Conservation (phyloP, 2,888 invertebrate genomes). For the Lepidocyrtoides sp. region DNA sequence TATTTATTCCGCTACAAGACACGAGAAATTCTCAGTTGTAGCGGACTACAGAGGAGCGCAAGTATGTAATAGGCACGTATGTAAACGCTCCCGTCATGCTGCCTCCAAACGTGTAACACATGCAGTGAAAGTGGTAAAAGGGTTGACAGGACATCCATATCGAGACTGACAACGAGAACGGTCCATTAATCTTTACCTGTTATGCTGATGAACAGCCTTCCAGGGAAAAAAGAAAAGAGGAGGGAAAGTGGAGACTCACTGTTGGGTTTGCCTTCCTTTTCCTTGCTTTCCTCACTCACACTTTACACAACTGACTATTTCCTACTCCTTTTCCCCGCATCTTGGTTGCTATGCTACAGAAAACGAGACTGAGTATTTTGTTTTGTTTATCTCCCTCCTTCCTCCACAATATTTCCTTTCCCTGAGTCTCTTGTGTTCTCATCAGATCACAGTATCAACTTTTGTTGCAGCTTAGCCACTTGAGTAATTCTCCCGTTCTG, state of each 20-base stretch:
- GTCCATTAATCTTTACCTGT: slow-evolving; percentile 81
- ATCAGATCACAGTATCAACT: slow-evolving; percentile 32
- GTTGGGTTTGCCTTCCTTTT: slow-evolving; percentile 57
- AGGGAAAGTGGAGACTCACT: slow-evolving; percentile 28
- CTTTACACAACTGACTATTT: no score
- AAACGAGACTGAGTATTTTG: slow-evolving; percentile 20
- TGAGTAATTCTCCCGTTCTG: slow-evolving; percentile 74
- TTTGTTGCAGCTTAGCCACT: slow-evolving; percentile 74
- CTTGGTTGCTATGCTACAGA: background rate
- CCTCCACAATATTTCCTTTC: slow-evolving; percentile 29
- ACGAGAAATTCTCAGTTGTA: background rate
- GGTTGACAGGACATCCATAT: slow-evolving; percentile 80
- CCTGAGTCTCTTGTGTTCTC: background rate
- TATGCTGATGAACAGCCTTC: slow-evolving; percentile 74
- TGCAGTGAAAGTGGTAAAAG: slow-evolving; percentile 67
- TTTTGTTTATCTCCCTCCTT: background rate
- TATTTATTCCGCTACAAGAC: background rate
- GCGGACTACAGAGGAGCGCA: background rate
- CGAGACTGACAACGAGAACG: slow-evolving; percentile 79
- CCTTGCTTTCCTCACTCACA: slow-evolving; percentile 11
- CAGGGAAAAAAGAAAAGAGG: slow-evolving; percentile 50
- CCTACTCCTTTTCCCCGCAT: background rate
- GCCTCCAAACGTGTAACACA: slow-evolving; percentile 32
- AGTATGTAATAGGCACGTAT: background rate
- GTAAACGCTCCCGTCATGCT: background rate